Evolutionary conservation across 2,888 invertebrate genomes (phyloP).

Genomic region (Apamea crenata): DNA sequence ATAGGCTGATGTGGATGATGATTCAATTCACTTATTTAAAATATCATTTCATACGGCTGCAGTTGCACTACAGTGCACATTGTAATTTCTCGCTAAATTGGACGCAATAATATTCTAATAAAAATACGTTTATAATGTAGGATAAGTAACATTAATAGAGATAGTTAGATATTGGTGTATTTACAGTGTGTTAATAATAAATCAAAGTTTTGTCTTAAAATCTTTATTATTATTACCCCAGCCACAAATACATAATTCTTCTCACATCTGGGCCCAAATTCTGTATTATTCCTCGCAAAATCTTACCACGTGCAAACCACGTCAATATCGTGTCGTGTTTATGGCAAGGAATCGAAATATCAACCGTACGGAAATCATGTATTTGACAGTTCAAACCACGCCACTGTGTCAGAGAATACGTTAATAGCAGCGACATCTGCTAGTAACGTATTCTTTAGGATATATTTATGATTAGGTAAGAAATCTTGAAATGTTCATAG

Average conservation of each 20-base stretch:
- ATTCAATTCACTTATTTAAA: not conserved
- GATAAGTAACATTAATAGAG: not conserved
- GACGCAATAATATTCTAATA: not conserved
- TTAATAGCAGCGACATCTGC: no score
- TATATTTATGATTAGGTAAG: no score
- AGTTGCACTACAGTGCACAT: no score
- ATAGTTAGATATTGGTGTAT: not conserved
- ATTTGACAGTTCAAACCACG: no score
- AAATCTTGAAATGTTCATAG: no score
- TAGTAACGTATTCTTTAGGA: no score
- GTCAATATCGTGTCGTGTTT: not conserved
- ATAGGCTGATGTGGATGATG: no score
- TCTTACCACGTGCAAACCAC: not conserved
- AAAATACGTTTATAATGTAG: not conserved
- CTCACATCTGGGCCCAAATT: not conserved
- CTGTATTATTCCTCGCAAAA: no score
- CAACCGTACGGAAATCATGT: no score
- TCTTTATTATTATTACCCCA: conserved; percentile 43
- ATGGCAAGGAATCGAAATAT: no score
- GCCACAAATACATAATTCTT: conserved; percentile 24
- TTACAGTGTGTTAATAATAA: not conserved
- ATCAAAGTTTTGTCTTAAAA: not conserved
- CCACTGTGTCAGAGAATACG: no score
- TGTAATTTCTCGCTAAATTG: not conserved
- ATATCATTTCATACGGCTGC: not conserved